These are phyloP conservation scores for Timema cristinae DNA, from an alignment of 2,888 invertebrate genomes.

Conservation along the genomic window DNA sequence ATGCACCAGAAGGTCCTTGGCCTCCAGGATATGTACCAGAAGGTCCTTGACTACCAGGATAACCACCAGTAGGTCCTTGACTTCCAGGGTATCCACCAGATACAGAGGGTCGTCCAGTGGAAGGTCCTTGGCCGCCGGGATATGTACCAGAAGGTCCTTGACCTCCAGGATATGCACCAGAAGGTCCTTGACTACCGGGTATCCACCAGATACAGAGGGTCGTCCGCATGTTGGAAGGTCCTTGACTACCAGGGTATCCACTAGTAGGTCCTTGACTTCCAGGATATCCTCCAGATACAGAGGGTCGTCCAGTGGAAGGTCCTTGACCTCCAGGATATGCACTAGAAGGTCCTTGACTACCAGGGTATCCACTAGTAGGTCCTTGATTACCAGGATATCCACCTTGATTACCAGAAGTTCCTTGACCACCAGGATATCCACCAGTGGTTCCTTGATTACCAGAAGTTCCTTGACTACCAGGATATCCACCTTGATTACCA, in stretches of 20 bases:
- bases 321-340: slow-evolving; percentile 33
- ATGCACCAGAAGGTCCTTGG: slow-evolving; percentile 29
- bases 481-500: slow-evolving; percentile 31
- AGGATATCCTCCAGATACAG: slow-evolving; percentile 21
- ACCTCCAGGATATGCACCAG: slow-evolving; percentile 30
- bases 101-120: slow-evolving; percentile 22
- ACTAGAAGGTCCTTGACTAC: slow-evolving; percentile 31
- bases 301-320: slow-evolving; percentile 28
- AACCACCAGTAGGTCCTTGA: slow-evolving; percentile 28
- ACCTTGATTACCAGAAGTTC: slow-evolving; percentile 32
- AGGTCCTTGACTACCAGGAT: slow-evolving; percentile 29
- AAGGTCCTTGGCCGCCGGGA: slow-evolving; percentile 18
- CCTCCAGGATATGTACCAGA: slow-evolving; percentile 31
- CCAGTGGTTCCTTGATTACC: slow-evolving; percentile 26
- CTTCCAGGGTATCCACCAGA: slow-evolving; percentile 20
- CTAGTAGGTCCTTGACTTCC: slow-evolving; percentile 22
- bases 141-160: slow-evolving; percentile 30
- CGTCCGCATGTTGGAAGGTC: slow-evolving; percentile 25
- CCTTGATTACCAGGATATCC: slow-evolving; percentile 31
- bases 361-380: slow-evolving; percentile 29
- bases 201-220: slow-evolving; percentile 28
- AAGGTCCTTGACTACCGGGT: slow-evolving; percentile 28
- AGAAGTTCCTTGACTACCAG: slow-evolving; percentile 32
- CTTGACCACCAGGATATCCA: slow-evolving; percentile 29
- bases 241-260: slow-evolving; percentile 3